Percentiles rank a stretch among this genome's conserved stretches.
These are phyloP conservation scores for Leucophenga varia DNA, from an alignment of 1,140 invertebrate species.

Conservation along the genomic window DNA sequence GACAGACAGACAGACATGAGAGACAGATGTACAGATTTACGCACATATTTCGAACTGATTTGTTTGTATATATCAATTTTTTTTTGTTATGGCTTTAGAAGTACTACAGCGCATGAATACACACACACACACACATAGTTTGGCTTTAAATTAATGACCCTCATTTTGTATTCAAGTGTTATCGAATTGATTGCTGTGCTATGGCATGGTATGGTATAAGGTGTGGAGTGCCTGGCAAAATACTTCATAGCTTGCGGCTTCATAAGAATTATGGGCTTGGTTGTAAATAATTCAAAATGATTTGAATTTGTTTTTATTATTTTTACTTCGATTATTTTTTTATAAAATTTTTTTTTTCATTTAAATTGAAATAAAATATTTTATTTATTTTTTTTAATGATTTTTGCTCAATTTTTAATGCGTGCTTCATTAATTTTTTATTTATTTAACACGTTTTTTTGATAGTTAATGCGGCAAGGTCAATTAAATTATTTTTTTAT, in stretches of 20 bases:
- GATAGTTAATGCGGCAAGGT: background rate
- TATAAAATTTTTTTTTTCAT: background rate
- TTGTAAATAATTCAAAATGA: background rate
- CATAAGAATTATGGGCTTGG: constrained; percentile 41
- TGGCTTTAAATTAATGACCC: constrained; percentile 53
- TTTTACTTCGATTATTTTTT: background rate
- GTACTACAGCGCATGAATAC: too few relatives aligned
- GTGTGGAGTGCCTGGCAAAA: too few relatives aligned
- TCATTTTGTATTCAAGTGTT: constrained; percentile 54
- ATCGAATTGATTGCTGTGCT: constrained; percentile 50
- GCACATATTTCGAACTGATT: too few relatives aligned
- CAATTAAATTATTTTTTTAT: background rate
- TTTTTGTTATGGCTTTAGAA: too few relatives aligned
- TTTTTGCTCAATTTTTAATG: constrained; percentile 24
- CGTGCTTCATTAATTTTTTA: constrained; percentile 31
- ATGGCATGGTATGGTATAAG: too few relatives aligned
- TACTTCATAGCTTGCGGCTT: too few relatives aligned
- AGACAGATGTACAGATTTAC: too few relatives aligned
- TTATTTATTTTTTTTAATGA: constrained; percentile 12
- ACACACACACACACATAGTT: constrained; percentile 18
- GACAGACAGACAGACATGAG: too few relatives aligned
- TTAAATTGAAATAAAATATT: too few relatives aligned
- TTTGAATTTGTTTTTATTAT: constrained; percentile 14
- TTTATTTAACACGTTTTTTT: background rate
- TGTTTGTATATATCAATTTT: too few relatives aligned